These are phyloP conservation scores for Oreochromis tanganicae DNA, from an alignment of 2,113 vertebrate genomes.

Conservation along the genomic window DNA sequence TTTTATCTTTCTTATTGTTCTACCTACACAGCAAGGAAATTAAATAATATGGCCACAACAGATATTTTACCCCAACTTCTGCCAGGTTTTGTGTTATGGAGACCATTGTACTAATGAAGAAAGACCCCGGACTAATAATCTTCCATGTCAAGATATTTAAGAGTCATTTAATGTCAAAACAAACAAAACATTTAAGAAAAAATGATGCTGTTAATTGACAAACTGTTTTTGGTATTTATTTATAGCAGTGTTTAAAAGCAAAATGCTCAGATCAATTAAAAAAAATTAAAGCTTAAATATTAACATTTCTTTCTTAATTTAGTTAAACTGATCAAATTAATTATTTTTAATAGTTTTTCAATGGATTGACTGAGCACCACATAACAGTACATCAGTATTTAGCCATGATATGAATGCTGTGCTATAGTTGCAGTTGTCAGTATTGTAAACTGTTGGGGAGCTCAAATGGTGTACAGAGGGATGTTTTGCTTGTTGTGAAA, in stretches of 20 bases:
- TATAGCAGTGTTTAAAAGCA: neutral
- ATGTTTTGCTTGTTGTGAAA: neutral
- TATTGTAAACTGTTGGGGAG: neutral
- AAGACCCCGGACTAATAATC: too few relatives aligned
- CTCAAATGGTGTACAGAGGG: neutral
- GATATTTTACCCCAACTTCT: neutral
- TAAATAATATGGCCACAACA: neutral
- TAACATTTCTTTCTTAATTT: neutral
- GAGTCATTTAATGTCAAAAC: neutral
- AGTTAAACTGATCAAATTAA: neutral
- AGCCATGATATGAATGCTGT: neutral
- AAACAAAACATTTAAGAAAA: neutral
- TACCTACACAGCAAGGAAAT: neutral
- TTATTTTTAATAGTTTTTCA: neutral
- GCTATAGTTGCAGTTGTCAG: neutral
- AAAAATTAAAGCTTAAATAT: neutral
- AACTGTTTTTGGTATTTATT: neutral
- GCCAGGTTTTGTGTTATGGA: neutral
- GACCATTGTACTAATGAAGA: neutral
- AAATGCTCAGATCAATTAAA: neutral
- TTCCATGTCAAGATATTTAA: neutral
- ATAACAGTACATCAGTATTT: neutral
- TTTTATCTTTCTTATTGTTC: neutral
- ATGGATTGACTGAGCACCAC: neutral
- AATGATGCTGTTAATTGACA: neutral